Evolutionary conservation across 2,797 vertebrate species (phyloP).

Genomic region (Hydrophis major): DNA sequence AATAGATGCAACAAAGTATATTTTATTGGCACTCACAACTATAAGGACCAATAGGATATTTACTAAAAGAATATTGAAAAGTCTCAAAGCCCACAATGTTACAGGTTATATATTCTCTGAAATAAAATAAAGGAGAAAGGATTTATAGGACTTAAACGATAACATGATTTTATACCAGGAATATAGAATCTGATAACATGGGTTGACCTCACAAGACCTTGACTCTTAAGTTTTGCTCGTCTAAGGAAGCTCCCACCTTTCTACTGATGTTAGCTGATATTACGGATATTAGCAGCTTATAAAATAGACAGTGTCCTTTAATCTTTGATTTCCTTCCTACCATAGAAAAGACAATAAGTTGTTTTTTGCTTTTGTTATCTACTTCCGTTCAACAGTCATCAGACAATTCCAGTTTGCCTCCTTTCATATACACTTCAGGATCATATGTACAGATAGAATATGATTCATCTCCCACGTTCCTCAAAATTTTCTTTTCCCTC

Average conservation of each 20-base stretch:
- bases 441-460: neutral
- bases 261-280: neutral
- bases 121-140: neutral
- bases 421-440: neutral
- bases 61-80: neutral
- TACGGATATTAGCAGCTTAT: neutral
- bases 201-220: neutral
- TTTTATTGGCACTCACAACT: neutral
- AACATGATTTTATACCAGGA: neutral
- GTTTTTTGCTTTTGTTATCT: neutral
- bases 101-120: neutral
- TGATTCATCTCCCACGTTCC: neutral
- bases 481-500: neutral
- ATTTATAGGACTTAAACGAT: neutral
- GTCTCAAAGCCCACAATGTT: neutral
- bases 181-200: neutral
- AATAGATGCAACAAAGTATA: neutral
- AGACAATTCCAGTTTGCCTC: neutral
- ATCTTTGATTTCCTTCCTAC: neutral
- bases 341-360: neutral
- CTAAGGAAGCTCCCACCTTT: neutral
- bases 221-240: neutral
- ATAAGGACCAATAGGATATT: neutral
- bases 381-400: neutral
- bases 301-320: neutral